Evolutionary conservation across 2,113 vertebrate genomes (phyloP).

Genomic region (Colius striatus): DNA sequence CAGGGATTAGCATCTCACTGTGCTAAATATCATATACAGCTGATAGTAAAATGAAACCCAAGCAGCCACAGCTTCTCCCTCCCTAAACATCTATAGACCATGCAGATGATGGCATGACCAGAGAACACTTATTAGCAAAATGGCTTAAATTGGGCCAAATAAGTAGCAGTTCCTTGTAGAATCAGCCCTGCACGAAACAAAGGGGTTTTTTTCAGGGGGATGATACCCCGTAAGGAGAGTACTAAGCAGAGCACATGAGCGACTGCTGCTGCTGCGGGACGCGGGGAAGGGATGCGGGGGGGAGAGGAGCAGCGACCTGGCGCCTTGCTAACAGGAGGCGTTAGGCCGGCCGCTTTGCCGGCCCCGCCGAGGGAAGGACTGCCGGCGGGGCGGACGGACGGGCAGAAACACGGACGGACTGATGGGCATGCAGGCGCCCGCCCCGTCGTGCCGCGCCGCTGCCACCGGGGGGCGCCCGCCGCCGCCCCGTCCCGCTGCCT

Average conservation of each 20-base stretch:
- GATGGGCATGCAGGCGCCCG: too few species aligned
- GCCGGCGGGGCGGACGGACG: background rate
- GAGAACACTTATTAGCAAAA: background rate
- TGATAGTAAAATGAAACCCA: background rate
- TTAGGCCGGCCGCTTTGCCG: background rate
- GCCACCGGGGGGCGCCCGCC: background rate
- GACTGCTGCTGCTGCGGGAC: background rate
- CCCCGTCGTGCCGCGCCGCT: background rate
- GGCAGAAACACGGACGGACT: too few species aligned
- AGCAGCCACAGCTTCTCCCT: background rate
- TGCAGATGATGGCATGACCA: background rate
- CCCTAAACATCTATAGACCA: background rate
- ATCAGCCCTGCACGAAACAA: too few species aligned
- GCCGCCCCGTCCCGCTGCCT: too few species aligned
- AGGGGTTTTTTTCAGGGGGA: background rate
- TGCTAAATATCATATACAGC: background rate
- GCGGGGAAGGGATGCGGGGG: fast-evolving
- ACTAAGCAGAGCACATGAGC: fast-evolving
- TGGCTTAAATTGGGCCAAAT: background rate
- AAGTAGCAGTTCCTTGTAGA: background rate
- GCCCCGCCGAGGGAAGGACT: fast-evolving
- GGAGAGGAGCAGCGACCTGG: too few species aligned
- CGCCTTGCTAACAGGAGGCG: background rate
- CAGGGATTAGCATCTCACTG: background rate
- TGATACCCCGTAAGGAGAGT: fast-evolving